phyloP scores from a whole-genome alignment of 2,797 vertebrate species.

The Dromococcyx pavoninus region DNA sequence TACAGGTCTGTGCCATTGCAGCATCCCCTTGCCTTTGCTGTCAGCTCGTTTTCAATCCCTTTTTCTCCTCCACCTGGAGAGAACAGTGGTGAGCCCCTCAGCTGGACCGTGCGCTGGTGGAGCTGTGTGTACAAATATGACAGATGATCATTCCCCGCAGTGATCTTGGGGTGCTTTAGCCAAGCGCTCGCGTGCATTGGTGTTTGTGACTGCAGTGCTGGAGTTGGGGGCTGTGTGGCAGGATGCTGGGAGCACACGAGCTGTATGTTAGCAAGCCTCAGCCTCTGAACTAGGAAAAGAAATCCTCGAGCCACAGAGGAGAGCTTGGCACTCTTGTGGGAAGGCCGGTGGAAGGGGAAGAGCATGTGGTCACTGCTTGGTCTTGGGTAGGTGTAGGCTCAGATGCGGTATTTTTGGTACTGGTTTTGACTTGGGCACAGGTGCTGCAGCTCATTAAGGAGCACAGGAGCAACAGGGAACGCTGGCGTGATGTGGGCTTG shows the following conservation, averaged over 20 bases:
- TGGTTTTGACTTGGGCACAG: neutral
- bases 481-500: neutral
- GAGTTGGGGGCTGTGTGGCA: neutral
- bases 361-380: neutral
- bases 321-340: neutral
- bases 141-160: fast-evolving
- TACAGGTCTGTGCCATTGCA: neutral
- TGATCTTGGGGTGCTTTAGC: neutral
- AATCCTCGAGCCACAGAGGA: neutral
- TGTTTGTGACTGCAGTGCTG: neutral
- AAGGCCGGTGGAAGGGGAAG: neutral
- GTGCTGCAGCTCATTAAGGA: neutral
- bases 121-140: neutral
- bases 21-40: neutral
- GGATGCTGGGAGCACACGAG: neutral
- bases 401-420: neutral
- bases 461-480: neutral
- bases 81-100: neutral
- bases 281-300: neutral
- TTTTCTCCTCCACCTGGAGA: neutral
- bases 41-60: neutral
- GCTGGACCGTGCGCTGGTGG: fast-evolving
- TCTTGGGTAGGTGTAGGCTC: neutral
- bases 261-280: neutral
- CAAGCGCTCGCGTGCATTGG: neutral